Conservation (phyloP, 1,140 invertebrate genomes). For the Penaeus japonicus region DNA sequence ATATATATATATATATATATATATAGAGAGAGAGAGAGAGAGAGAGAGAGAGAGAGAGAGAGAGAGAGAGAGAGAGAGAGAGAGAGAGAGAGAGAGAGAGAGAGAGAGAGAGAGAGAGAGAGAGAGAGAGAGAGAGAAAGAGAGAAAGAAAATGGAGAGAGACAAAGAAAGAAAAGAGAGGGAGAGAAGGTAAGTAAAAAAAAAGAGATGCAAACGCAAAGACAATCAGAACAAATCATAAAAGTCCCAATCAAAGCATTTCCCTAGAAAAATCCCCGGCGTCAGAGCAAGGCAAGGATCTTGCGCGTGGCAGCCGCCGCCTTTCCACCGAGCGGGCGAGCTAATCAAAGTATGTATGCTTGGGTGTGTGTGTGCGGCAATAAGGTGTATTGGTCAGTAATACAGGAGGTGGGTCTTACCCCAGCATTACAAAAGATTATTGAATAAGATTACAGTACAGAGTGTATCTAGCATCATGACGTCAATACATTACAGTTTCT, state of each 20-base stretch:
- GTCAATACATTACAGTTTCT: slow-evolving; percentile 32
- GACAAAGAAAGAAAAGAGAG: neutral
- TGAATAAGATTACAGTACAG: slow-evolving; percentile 52
- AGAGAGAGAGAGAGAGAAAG: slow-evolving; percentile 18
- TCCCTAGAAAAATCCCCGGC: too few species aligned
- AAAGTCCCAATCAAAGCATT: too few species aligned
- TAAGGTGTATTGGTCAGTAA: slow-evolving; percentile 16
- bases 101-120: slow-evolving; percentile 38
- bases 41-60: slow-evolving; percentile 22
- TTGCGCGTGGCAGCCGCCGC: too few species aligned
- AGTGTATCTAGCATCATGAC: slow-evolving; percentile 9
- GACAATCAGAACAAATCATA: too few species aligned
- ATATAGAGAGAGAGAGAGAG: neutral
- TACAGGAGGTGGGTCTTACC: neutral
- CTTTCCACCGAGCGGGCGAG: neutral
- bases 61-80: slow-evolving; percentile 31
- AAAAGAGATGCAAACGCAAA: too few species aligned
- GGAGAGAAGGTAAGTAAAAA: neutral
- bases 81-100: slow-evolving; percentile 33
- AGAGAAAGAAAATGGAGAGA: neutral
- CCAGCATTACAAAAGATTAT: slow-evolving; percentile 35
- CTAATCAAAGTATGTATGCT: slow-evolving; percentile 41
- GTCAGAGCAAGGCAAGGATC: too few species aligned
- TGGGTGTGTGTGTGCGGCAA: slow-evolving; percentile 6
- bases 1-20: too few species aligned